Percentiles rank a stretch among this genome's conserved stretches.
Conservation (phyloP, 2,113 vertebrate species). For the Petroica traversi region DNA sequence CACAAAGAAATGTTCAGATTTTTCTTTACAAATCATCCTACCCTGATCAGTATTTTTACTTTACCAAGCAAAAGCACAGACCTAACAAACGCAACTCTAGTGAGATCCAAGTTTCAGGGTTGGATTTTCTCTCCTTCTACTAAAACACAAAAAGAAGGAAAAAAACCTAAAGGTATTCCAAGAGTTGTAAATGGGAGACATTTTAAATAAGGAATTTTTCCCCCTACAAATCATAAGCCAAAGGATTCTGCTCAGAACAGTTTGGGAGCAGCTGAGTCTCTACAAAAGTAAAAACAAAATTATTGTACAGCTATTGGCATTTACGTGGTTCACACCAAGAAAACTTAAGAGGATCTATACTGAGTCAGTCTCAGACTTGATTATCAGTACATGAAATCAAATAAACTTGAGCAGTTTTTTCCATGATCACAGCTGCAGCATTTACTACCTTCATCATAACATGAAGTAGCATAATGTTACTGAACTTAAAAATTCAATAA, state of each 20-base stretch:
- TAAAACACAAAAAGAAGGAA: neutral
- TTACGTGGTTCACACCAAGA: neutral
- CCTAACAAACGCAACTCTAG: neutral
- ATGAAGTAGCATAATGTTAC: neutral
- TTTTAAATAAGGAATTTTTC: neutral
- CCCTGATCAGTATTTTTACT: neutral
- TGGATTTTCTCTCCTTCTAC: neutral
- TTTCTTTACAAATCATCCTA: neutral
- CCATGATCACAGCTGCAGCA: neutral
- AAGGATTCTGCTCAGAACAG: neutral
- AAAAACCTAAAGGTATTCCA: neutral
- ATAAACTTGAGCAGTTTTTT: neutral
- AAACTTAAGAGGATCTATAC: neutral
- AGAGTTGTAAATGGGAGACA: neutral
- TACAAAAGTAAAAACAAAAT: neutral
- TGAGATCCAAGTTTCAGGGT: neutral
- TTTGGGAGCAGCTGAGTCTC: neutral
- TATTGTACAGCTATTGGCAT: neutral
- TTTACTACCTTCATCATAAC: neutral
- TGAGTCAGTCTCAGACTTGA: neutral
- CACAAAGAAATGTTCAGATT: neutral
- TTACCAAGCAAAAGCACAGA: neutral
- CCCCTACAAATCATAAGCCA: neutral
- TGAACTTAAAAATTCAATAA: neutral
- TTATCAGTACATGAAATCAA: neutral